Evolutionary conservation across 2,113 vertebrate genomes (phyloP).

Genomic region (rabbit (Oryctolagus cuniculus)): mOryCun1.1 NC_091434.1:93430001-93430500

Average conservation of each 20-base stretch:
- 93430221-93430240: not conserved
- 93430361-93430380: not conserved
- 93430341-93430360: not conserved
- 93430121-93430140: not conserved
- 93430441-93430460: not conserved
- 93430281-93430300: not conserved
- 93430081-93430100: not conserved
- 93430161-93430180: not conserved
- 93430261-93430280: not conserved
- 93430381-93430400: not conserved
- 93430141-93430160: not conserved
- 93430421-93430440: not conserved
- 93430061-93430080: not conserved
- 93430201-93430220: not conserved
- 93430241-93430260: not conserved
- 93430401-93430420: not conserved
- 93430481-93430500: not conserved
- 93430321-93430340: no score
- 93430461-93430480: not conserved
- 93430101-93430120: not conserved
- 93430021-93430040: not conserved
- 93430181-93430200: not conserved
- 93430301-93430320: not conserved
- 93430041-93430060: not conserved
- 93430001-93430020: not conserved